A percentile compares a stretch with the other conserved stretches of the same genome.
Evolutionary conservation across 2,888 invertebrate genomes (phyloP).

Genomic region (Clunio marinus): DNA sequence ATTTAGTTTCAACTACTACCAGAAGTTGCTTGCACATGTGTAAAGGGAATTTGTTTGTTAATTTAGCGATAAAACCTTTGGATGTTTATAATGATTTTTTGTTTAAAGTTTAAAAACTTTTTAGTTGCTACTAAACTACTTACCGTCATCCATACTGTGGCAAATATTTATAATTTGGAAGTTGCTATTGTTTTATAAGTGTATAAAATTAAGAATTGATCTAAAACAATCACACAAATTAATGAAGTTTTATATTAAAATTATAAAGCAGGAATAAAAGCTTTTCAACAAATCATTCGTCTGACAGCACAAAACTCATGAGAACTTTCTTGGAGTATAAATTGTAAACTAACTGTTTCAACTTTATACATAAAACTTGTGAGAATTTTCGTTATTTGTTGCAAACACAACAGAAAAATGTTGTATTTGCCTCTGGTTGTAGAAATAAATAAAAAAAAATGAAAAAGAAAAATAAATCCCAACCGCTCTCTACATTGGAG

Average conservation of each 20-base stretch:
- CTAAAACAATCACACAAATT: too few relatives aligned
- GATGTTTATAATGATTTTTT: background rate
- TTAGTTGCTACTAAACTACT: conserved; percentile 13
- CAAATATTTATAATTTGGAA: conserved; percentile 4
- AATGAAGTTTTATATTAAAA: too few relatives aligned
- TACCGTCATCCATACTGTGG: conserved; percentile 20
- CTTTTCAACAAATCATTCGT: conserved; percentile 32
- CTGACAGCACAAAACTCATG: background rate
- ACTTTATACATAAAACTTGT: conserved; percentile 14
- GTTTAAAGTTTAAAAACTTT: conserved; percentile 10
- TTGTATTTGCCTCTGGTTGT: conserved; percentile 13
- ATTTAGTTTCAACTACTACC: conserved; percentile 27
- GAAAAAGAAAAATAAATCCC: background rate
- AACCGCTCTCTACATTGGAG: too few relatives aligned
- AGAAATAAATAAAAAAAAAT: conserved; percentile 5
- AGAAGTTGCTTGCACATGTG: conserved; percentile 10
- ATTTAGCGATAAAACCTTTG: conserved; percentile 32
- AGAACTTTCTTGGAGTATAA: conserved; percentile 35
- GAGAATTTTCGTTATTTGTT: conserved; percentile 26
- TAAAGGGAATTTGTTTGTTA: background rate
- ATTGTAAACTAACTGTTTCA: conserved; percentile 30
- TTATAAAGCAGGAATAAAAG: background rate
- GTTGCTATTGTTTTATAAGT: background rate
- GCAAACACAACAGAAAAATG: conserved; percentile 35
- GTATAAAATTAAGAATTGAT: background rate